Evolutionary conservation across 2,888 invertebrate genomes (phyloP), one percentile per base, ranked within the genome.

Genomic region (Nemotelus pantherinus): DNA sequence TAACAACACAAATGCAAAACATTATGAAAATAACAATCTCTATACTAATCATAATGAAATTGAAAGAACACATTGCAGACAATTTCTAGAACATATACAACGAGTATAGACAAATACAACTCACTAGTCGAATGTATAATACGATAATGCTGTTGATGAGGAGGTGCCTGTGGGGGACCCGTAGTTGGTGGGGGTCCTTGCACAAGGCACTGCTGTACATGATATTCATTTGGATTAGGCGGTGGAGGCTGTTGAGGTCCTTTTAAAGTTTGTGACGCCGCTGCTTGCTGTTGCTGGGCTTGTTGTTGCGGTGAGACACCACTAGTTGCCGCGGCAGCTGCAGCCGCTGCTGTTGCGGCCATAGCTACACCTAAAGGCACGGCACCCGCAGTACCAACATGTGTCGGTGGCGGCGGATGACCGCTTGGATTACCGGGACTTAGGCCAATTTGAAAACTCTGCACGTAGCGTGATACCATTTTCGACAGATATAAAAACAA

Each of bases 391-490:
- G 60, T 25, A 60, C 63, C 63, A 41, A 74, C 74, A 74, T 74
- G 74, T 25, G 57, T 44, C 9, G 58, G 58, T 64, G 53, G 53
- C 1, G 71, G 76, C 43, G 78, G 75, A 50, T 78, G 79, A 63
- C 77, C 77, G 44, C 72, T 77, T 4, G 78, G 71, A 77, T 78
- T 77, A 5, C 78, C 78, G 41, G 78, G 80, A 60, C 76, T 77
- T 45, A 80, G 63, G 10, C 80, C 78, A 7, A 80, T 58, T 9
- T 77, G 58, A 67, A 76, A 80, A 72, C 78, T 80, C 47, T 78
- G 76, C 25, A 80, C 80, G 65, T 80, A 80, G 43, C 80, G 77
- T 25, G 80, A 80, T 5, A 80, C 80, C 80, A 80, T 80, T 71
- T 77, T 77, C 39, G 25, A 6, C 10, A 25, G 25, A 25, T 25